Percentiles rank a stretch among this genome's conserved stretches.
These are phyloP conservation scores for Lysandra coridon DNA, from an alignment of 2,888 invertebrate genomes.

Conservation along the genomic window DNA sequence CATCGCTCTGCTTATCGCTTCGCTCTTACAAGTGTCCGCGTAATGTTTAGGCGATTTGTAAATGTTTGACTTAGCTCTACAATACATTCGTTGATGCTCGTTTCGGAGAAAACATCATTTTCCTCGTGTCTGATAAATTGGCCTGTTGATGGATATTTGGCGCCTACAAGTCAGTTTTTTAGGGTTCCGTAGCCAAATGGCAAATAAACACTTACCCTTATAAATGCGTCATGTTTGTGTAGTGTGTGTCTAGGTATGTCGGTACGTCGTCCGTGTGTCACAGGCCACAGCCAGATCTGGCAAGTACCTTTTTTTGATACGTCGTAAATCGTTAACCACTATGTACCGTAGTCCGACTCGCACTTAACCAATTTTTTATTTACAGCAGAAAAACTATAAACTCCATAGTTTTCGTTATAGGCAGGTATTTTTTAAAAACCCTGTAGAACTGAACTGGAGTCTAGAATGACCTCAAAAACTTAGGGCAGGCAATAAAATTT, in stretches of 20 bases:
- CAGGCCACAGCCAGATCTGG: too few species aligned
- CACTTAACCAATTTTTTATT: too few species aligned
- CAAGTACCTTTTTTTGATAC: too few species aligned
- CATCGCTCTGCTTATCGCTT: neutral
- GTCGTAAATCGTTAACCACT: too few species aligned
- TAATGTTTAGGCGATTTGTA: neutral
- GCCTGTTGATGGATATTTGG: neutral
- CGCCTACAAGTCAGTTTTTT: neutral
- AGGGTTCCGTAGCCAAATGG: too few species aligned
- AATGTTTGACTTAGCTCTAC: conserved; percentile 23
- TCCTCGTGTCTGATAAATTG: neutral
- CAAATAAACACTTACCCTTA: too few species aligned
- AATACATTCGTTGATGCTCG: neutral
- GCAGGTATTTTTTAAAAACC: neutral
- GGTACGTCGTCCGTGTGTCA: too few species aligned
- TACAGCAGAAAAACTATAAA: neutral
- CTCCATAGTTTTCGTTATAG: neutral
- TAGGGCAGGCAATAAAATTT: neutral
- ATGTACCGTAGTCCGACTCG: too few species aligned
- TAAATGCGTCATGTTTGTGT: too few species aligned
- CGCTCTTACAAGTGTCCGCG: neutral
- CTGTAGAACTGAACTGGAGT: neutral
- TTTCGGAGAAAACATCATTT: conserved; percentile 2
- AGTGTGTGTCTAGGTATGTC: too few species aligned
- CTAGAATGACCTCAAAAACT: neutral